Base-by-base conservation (phyloP, 2,113 vertebrate genomes). In the Gobius niger region DNA sequence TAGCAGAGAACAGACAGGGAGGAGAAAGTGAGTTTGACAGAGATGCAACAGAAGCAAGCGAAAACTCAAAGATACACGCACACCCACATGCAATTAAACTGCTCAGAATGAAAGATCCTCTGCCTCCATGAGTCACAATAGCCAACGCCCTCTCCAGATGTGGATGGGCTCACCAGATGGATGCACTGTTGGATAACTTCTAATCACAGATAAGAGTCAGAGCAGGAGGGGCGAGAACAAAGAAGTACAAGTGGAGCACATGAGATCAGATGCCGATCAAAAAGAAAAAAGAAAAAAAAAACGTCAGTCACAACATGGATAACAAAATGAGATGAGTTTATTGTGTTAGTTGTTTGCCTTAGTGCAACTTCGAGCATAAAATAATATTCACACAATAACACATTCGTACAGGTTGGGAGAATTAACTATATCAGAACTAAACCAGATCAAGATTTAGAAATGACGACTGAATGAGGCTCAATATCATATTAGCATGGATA, bases 111-210 rank as follows among this genome's bases (percentile, higher is more conserved):
- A 76, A 62, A 73, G 63, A 63, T 60, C 42, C 12, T 44, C 72
- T 15, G 64, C 42, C 52, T 63, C 47, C 11, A 51, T 44, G 44
- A 78, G 84, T 78, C 72, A 78, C 72, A 84, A 78, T 67, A 78
- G 75, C 70, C 63, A 64, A 77, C 70, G 44, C 56, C 62, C 51
- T 75, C 71, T 82, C 66, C 81, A 87, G 82, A 87, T 89, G 82
- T 66, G 80, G 80, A 86, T 13, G 78, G 69, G 47, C 40, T 24
- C 69, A 73, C 72, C 82, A 88, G 82, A 87, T 89, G 85, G 82
- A 83, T 76, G 66, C 64, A 49, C 73, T 70, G 72, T 78, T 81
- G 73, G 67, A 44, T 76, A 73, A 72, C 75, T 82, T 83, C 61
- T 83, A 80, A 86, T 83, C 78, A 77, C 71, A 75, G 67, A 44